These are phyloP conservation scores for Scleropages formosus DNA, from an alignment of 2,797 vertebrate genomes.

Conservation along the genomic window DNA sequence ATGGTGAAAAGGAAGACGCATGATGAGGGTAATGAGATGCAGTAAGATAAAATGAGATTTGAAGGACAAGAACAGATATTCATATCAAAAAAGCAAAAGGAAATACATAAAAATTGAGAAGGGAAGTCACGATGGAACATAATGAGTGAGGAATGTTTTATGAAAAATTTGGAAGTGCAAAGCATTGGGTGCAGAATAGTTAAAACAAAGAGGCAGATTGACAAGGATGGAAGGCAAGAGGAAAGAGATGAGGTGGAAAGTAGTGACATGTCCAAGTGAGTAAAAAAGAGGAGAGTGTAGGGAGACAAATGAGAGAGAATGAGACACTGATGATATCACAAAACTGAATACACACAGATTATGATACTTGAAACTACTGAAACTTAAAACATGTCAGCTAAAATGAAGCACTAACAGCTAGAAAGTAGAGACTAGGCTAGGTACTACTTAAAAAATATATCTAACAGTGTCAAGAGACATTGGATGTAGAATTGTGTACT, in stretches of 20 bases:
- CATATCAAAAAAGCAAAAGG: conserved; percentile 18
- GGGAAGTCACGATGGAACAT: conserved; percentile 35
- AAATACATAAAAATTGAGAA: background rate
- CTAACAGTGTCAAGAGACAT: too few relatives aligned
- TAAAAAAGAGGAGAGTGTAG: conserved; percentile 3
- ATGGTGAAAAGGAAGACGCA: background rate
- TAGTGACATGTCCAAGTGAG: background rate
- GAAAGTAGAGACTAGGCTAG: too few relatives aligned
- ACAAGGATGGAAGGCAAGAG: background rate
- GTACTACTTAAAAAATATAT: too few relatives aligned
- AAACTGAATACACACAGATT: conserved; percentile 2
- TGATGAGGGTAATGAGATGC: background rate
- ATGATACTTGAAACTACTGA: background rate
- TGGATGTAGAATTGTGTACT: too few relatives aligned
- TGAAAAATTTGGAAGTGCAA: conserved; percentile 18
- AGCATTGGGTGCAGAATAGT: conserved; percentile 31
- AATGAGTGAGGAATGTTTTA: conserved; percentile 2
- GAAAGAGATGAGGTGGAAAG: conserved; percentile 2
- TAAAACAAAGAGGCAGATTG: conserved; percentile 40
- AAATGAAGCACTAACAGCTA: too few relatives aligned
- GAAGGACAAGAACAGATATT: conserved; percentile 19
- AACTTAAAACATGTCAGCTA: too few relatives aligned
- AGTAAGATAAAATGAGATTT: conserved; percentile 14
- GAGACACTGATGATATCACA: conserved; percentile 6
- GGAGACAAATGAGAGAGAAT: conserved; percentile 21